phyloP scores from a whole-genome alignment of 1,140 invertebrate species.

The Halictus rubicundus region DNA sequence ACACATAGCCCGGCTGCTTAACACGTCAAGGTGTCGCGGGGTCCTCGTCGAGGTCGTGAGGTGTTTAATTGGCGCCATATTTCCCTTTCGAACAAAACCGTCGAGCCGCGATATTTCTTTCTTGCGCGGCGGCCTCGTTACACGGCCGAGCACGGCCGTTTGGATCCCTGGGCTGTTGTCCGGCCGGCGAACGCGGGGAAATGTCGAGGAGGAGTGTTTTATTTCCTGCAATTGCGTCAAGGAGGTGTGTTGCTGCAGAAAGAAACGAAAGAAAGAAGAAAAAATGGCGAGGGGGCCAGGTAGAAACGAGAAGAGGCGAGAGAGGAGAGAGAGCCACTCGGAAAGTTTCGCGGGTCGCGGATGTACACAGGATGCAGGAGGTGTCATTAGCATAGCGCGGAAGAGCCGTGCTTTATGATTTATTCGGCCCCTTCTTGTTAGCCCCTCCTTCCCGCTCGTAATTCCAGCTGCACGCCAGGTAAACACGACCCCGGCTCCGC shows the following conservation, averaged over 20 bases:
- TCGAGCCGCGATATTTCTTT: slow-evolving; percentile 12
- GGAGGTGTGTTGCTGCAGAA: slow-evolving; percentile 56
- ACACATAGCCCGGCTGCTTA: too few relatives aligned
- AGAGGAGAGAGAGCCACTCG: slow-evolving; percentile 13
- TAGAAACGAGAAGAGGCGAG: not conserved
- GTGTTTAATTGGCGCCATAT: slow-evolving; percentile 10
- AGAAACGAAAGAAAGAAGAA: slow-evolving; percentile 39
- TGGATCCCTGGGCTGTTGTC: slow-evolving; percentile 21
- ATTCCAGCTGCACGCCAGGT: slow-evolving; percentile 68
- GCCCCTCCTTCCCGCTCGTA: slow-evolving; percentile 68
- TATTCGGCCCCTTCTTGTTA: slow-evolving; percentile 65
- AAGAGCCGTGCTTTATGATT: slow-evolving; percentile 72
- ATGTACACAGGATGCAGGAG: slow-evolving; percentile 73
- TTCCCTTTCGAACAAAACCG: slow-evolving; percentile 1
- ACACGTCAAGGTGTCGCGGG: too few relatives aligned
- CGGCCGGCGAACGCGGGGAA: slow-evolving; percentile 31
- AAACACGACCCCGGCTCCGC: slow-evolving; percentile 49
- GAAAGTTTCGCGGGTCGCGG: slow-evolving; percentile 60
- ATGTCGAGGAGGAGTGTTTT: slow-evolving; percentile 56
- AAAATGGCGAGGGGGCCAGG: not conserved
- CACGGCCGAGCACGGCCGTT: slow-evolving; percentile 32
- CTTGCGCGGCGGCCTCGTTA: slow-evolving; percentile 32
- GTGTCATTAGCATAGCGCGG: slow-evolving; percentile 75
- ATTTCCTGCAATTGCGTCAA: slow-evolving; percentile 65
- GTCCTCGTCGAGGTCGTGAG: not conserved